A percentile compares a stretch with the other conserved stretches of the same genome.
Evolutionary conservation across 2,113 vertebrate genomes (phyloP).

Genomic region (Balaeniceps rex): DNA sequence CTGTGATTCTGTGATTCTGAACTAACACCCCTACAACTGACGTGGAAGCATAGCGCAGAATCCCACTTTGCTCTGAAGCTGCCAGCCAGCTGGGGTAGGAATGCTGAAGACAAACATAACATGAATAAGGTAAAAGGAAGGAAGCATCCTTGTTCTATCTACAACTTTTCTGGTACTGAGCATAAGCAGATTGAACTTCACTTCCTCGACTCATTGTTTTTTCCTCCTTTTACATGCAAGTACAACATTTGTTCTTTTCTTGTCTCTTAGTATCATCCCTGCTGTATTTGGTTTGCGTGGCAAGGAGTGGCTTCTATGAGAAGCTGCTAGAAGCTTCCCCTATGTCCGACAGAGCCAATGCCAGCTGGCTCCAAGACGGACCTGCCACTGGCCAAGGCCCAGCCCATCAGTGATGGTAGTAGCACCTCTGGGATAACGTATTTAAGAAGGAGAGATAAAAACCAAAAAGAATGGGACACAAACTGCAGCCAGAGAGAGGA

Average conservation of each 20-base stretch:
- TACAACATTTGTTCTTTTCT: not conserved
- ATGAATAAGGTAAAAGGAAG: not conserved
- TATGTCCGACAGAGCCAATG: no score
- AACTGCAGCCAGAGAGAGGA: no score
- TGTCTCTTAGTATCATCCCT: not conserved
- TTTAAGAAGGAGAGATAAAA: no score
- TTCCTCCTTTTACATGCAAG: not conserved
- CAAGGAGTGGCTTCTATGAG: no score
- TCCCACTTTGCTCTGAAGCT: not conserved
- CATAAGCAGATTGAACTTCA: not conserved
- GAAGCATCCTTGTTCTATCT: not conserved
- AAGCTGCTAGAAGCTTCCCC: no score
- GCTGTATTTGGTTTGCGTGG: no score
- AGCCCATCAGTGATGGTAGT: no score
- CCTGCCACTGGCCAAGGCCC: no score
- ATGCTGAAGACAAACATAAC: not conserved
- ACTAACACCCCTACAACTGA: not conserved
- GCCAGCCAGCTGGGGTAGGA: not conserved
- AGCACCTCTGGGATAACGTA: no score
- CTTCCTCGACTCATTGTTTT: not conserved
- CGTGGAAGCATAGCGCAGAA: not conserved
- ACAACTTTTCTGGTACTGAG: not conserved
- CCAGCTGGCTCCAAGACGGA: no score
- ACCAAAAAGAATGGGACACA: no score
- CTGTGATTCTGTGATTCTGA: no score